A percentile compares a stretch with the other conserved stretches of the same genome.
Evolutionary conservation across 2,797 vertebrate species (phyloP).

Genomic region (Enteromius radiatus): DNA sequence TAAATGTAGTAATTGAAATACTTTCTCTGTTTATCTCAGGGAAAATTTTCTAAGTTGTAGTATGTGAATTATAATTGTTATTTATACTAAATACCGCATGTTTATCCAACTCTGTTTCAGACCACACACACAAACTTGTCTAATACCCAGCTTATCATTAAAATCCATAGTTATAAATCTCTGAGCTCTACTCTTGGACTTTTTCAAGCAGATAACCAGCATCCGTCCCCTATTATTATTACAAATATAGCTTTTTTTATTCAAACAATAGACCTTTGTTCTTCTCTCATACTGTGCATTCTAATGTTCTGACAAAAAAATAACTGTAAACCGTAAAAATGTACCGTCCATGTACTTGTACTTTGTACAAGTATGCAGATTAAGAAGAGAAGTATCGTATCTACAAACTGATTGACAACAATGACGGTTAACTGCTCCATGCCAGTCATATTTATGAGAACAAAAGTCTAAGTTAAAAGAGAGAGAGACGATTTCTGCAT

Average conservation of each 20-base stretch:
- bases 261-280: slow-evolving; percentile 18
- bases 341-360: not conserved
- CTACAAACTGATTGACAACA: not conserved
- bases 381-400: not conserved
- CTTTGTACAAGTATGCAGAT: not conserved
- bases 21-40: not conserved
- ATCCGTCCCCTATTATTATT: not conserved
- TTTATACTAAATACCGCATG: slow-evolving; percentile 11
- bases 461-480: slow-evolving; percentile 37
- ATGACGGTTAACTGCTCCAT: slow-evolving; percentile 3
- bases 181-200: not conserved
- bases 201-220: slow-evolving; percentile 1
- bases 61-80: not conserved
- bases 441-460: slow-evolving; percentile 38
- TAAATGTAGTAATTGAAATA: too few species aligned
- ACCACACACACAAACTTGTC: slow-evolving; percentile 36
- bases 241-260: not conserved
- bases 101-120: slow-evolving; percentile 12
- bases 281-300: not conserved
- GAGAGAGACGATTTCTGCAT: slow-evolving; percentile 41
- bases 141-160: slow-evolving; percentile 22
- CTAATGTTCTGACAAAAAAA: not conserved
- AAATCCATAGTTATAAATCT: slow-evolving; percentile 7
- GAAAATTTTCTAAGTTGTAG: not conserved
- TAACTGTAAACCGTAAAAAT: too few species aligned